These are phyloP conservation scores for Donacobius atricapilla DNA, from an alignment of 2,113 vertebrate species.

Conservation along the genomic window DNA sequence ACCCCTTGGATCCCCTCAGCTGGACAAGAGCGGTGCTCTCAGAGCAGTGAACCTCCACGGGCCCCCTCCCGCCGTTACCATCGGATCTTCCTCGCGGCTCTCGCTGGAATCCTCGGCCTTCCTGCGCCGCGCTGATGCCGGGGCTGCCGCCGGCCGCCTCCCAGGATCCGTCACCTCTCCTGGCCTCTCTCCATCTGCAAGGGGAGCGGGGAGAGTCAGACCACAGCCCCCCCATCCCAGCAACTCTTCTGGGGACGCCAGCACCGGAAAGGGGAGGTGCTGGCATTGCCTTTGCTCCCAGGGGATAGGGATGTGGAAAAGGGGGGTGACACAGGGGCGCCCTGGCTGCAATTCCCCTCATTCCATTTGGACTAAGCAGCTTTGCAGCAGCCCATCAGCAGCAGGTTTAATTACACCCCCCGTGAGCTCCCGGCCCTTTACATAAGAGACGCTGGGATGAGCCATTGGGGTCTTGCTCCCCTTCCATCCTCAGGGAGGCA, in stretches of 20 bases:
- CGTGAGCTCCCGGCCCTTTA: neutral
- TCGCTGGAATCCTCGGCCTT: slow-evolving; percentile 86
- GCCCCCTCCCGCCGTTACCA: slow-evolving; percentile 63
- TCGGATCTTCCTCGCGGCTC: slow-evolving; percentile 87
- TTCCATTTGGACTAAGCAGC: neutral
- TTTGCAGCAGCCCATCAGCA: neutral
- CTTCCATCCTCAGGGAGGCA: neutral
- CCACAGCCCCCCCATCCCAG: neutral
- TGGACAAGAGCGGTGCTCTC: neutral
- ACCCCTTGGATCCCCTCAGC: neutral
- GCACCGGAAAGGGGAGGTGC: fast-evolving
- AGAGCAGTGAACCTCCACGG: fast-evolving
- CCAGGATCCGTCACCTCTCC: slow-evolving; percentile 81
- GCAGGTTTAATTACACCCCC: slow-evolving; percentile 7
- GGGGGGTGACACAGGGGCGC: neutral
- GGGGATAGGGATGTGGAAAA: neutral
- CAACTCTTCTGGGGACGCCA: fast-evolving
- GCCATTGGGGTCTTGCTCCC: neutral
- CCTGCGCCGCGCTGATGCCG: slow-evolving; percentile 50
- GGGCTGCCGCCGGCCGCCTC: slow-evolving; percentile 62
- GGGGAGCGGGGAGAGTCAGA: neutral
- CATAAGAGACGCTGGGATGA: neutral
- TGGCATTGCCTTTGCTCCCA: fast-evolving
- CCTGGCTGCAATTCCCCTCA: neutral
- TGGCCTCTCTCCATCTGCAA: slow-evolving; percentile 85